A percentile compares a stretch with the other conserved stretches of the same genome.
Conservation (phyloP, 2,888 invertebrate species). For the Aromia moschata region DNA sequence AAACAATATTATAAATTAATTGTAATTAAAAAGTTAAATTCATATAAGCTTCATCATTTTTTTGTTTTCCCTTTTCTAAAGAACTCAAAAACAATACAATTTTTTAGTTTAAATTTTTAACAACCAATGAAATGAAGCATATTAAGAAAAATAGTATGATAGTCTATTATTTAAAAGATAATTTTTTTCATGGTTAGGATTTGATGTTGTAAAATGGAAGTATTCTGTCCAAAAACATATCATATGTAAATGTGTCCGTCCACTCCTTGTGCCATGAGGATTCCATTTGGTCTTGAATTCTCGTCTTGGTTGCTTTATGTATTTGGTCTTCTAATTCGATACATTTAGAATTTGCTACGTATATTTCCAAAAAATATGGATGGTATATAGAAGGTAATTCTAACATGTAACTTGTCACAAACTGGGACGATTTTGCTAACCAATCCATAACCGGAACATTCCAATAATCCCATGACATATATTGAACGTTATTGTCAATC, state of each 20-base stretch:
- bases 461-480: slow-evolving; percentile 62
- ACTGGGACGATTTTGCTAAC: slow-evolving; percentile 56
- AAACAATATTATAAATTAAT: no score
- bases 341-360: slow-evolving; percentile 49
- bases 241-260: slow-evolving; percentile 54
- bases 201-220: slow-evolving; percentile 33
- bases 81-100: no score
- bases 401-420: slow-evolving; percentile 45
- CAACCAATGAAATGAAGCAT: no score
- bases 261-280: slow-evolving; percentile 62
- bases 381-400: slow-evolving; percentile 35
- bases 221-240: slow-evolving; percentile 31
- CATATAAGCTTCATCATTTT: no score
- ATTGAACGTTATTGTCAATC: slow-evolving; percentile 42
- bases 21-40: no score
- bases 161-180: no score
- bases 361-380: slow-evolving; percentile 48
- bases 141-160: no score
- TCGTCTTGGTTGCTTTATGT: slow-evolving; percentile 58
- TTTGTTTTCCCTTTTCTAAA: no score
- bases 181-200: no score
- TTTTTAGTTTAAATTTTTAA: no score
- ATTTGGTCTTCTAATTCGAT: slow-evolving; percentile 57
- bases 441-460: slow-evolving; percentile 59
- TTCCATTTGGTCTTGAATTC: slow-evolving; percentile 61